Conservation (phyloP, 2,888 invertebrate species). For the Drymonia ruficornis region DNA sequence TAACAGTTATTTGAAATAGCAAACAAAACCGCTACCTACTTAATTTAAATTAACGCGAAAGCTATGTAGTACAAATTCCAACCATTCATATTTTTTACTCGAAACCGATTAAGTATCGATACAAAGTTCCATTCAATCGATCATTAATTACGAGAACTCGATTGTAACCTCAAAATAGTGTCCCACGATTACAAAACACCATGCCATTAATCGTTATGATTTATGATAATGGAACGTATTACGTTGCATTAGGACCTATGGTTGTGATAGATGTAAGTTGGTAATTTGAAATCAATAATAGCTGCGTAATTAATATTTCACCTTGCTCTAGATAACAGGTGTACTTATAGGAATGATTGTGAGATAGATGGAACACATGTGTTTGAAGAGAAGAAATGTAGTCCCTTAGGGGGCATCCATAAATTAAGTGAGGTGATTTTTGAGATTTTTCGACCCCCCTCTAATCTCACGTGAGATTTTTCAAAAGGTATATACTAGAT, state of each 20-base stretch:
- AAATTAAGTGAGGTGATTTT: too few relatives aligned
- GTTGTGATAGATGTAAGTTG: conserved; percentile 25
- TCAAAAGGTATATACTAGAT: too few relatives aligned
- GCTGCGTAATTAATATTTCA: conserved; percentile 67
- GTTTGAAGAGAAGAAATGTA: neutral
- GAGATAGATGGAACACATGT: neutral
- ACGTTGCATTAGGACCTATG: conserved; percentile 31
- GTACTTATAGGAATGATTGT: conserved; percentile 27
- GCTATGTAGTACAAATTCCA: conserved; percentile 48
- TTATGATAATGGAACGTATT: conserved; percentile 41
- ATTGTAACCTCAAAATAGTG: conserved; percentile 70
- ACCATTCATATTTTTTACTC: conserved; percentile 55
- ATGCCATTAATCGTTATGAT: conserved; percentile 6
- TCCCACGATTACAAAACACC: conserved; percentile 58
- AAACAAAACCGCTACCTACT: neutral
- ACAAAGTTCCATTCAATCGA: conserved; percentile 56
- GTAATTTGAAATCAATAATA: conserved; percentile 51
- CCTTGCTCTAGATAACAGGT: conserved; percentile 71
- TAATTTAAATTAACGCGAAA: conserved; percentile 12
- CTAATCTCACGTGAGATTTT: too few relatives aligned
- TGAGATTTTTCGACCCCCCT: too few relatives aligned
- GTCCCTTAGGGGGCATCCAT: too few relatives aligned
- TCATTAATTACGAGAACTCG: conserved; percentile 65
- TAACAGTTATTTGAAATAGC: neutral
- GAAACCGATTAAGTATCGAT: conserved; percentile 56